Percentiles rank a stretch among this genome's conserved stretches.
phyloP scores from a whole-genome alignment of 92 coral and sea anemone species.

The Muricea muricata region DNA sequence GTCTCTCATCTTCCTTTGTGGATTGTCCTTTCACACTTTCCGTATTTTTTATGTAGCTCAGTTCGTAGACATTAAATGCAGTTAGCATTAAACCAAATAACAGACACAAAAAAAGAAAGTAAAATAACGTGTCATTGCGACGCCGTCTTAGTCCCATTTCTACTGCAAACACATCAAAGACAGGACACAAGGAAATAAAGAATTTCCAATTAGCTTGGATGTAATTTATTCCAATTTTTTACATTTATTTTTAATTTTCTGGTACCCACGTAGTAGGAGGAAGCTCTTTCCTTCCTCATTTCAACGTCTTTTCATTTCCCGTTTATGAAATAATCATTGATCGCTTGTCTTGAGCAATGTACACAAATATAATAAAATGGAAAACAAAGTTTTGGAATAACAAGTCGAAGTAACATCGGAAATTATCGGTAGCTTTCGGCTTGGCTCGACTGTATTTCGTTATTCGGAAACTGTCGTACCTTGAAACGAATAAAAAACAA shows the following conservation, averaged over 20 bases:
- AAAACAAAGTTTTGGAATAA: neutral
- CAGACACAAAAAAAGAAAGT: constrained; percentile 73
- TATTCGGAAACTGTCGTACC: constrained; percentile 4
- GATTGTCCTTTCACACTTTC: constrained; percentile 19
- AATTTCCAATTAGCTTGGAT: neutral
- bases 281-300: too few species aligned
- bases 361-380: neutral
- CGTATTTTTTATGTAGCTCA: constrained; percentile 65
- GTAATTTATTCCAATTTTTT: too few species aligned
- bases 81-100: constrained; percentile 84
- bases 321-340: too few species aligned
- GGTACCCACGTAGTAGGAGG: too few species aligned
- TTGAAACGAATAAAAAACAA: neutral
- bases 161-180: neutral
- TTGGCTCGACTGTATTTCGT: neutral
- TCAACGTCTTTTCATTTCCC: too few species aligned
- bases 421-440: neutral
- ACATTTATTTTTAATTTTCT: too few species aligned
- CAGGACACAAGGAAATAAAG: neutral
- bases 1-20: constrained; percentile 63
- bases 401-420: neutral
- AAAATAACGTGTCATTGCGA: constrained; percentile 26
- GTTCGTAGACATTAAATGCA: constrained; percentile 80
- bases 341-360: too few species aligned
- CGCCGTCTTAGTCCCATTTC: constrained; percentile 9